A percentile compares a stretch with the other conserved stretches of the same genome.
phyloP scores from a whole-genome alignment of 2,113 vertebrate species.

The Percopsis transmontana region DNA sequence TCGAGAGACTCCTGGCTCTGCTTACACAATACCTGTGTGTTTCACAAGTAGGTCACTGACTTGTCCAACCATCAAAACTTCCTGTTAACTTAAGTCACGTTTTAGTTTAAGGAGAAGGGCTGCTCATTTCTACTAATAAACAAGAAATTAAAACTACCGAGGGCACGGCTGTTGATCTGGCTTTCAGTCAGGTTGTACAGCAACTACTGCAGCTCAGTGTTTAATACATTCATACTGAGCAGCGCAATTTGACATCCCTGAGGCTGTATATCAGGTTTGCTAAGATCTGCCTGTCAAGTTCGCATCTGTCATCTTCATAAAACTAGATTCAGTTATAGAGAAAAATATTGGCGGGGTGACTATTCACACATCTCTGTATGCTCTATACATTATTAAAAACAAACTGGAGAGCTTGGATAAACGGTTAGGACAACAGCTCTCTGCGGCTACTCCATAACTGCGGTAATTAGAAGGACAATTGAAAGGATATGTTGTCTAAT shows the following conservation, averaged over 20 bases:
- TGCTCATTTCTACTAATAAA: no score
- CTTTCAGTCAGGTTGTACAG: conserved; percentile 27
- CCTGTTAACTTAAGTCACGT: conserved; percentile 15
- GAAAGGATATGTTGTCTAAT: conserved; percentile 36
- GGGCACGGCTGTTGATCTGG: conserved; percentile 30
- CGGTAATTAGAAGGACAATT: conserved; percentile 25
- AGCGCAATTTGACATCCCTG: conserved; percentile 24
- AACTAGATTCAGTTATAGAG: conserved; percentile 5
- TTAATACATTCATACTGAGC: conserved; percentile 28
- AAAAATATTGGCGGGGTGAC: conserved; percentile 13
- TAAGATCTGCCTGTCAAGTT: conserved; percentile 16
- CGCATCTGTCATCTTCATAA: conserved; percentile 16
- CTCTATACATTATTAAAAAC: conserved; percentile 29
- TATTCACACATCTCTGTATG: conserved; percentile 27
- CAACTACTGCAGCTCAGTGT: conserved; percentile 9
- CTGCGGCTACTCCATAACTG: neutral
- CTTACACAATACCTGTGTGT: no score
- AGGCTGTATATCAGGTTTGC: conserved; percentile 23
- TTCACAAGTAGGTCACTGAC: no score
- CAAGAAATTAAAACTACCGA: conserved; percentile 24
- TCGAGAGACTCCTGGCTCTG: no score
- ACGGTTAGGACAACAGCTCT: conserved; percentile 8
- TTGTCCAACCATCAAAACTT: neutral
- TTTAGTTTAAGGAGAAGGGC: conserved; percentile 8
- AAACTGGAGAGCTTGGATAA: conserved; percentile 8